Evolutionary conservation across 1,140 invertebrate genomes (phyloP).

Genomic region (Plutomurus gul): DNA sequence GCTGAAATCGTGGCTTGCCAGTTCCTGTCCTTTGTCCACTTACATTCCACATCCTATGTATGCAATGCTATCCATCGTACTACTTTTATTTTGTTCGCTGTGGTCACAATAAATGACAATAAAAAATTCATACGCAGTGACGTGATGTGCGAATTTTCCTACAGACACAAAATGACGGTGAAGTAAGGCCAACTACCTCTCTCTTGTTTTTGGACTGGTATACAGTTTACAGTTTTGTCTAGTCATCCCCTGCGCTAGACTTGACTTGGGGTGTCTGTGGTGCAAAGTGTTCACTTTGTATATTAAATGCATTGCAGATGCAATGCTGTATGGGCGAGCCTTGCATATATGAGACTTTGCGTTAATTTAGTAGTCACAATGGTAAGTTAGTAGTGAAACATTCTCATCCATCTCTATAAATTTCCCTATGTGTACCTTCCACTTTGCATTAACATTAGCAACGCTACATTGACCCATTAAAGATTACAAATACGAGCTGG

Average conservation of each 20-base stretch:
- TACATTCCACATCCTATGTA: background rate
- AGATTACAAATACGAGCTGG: slow-evolving; percentile 38
- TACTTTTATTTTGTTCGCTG: background rate
- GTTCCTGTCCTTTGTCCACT: too few species aligned
- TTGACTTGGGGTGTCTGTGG: background rate
- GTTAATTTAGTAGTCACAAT: too few species aligned
- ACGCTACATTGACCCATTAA: slow-evolving; percentile 51
- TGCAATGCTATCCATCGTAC: too few species aligned
- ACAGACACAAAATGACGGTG: too few species aligned
- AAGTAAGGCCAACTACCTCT: slow-evolving; percentile 15
- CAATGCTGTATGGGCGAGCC: background rate
- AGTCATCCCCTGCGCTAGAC: too few species aligned
- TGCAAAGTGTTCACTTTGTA: background rate
- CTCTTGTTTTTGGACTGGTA: background rate
- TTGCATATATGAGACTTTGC: too few species aligned
- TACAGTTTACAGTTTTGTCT: too few species aligned
- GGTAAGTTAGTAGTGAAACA: background rate
- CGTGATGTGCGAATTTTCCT: background rate
- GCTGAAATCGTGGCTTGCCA: slow-evolving; percentile 9
- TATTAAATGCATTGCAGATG: background rate
- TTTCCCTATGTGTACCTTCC: slow-evolving; percentile 4
- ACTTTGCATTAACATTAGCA: slow-evolving; percentile 41
- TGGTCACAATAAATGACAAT: background rate
- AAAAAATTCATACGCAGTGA: background rate
- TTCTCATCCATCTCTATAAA: slow-evolving; percentile 24